These are phyloP conservation scores for Cancer borealis DNA, from an alignment of 2,888 invertebrate species.

Conservation along the genomic window DNA sequence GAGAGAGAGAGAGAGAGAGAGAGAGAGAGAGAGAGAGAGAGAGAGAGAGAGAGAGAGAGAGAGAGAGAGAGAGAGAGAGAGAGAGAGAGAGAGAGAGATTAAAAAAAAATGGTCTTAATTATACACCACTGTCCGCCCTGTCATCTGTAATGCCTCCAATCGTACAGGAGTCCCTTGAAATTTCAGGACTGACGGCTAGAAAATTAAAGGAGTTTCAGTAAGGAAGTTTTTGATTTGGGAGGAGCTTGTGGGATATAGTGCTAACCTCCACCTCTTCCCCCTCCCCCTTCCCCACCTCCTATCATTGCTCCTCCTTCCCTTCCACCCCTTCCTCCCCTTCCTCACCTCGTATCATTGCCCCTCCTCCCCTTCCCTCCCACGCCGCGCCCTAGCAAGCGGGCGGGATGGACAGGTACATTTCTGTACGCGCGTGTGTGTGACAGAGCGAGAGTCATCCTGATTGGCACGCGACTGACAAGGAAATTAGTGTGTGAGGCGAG, in stretches of 20 bases:
- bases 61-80: slow-evolving; percentile 11
- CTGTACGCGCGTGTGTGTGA: slow-evolving; percentile 63
- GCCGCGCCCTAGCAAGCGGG: not conserved
- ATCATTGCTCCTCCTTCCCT: not conserved
- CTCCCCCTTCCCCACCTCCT: not conserved
- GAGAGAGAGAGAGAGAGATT: not conserved
- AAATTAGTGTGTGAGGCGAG: slow-evolving; percentile 57
- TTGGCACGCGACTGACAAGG: slow-evolving; percentile 65
- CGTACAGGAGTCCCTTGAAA: not conserved
- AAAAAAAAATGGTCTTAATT: not conserved
- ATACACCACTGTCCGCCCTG: not conserved
- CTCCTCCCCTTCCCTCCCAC: not conserved
- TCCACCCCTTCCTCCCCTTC: not conserved
- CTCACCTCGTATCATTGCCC: not conserved
- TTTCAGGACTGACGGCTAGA: not conserved
- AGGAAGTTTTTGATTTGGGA: not conserved
- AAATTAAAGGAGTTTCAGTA: not conserved
- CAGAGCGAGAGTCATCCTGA: slow-evolving; percentile 49
- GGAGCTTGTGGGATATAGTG: not conserved
- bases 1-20: slow-evolving; percentile 20
- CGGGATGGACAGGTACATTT: slow-evolving; percentile 59
- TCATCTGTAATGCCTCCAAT: not conserved
- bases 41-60: slow-evolving; percentile 11
- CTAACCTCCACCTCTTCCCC: not conserved
- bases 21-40: slow-evolving; percentile 2